phyloP scores from a whole-genome alignment of 92 coral and sea anemone genomes.

The Parazoanthus darwini region DNA sequence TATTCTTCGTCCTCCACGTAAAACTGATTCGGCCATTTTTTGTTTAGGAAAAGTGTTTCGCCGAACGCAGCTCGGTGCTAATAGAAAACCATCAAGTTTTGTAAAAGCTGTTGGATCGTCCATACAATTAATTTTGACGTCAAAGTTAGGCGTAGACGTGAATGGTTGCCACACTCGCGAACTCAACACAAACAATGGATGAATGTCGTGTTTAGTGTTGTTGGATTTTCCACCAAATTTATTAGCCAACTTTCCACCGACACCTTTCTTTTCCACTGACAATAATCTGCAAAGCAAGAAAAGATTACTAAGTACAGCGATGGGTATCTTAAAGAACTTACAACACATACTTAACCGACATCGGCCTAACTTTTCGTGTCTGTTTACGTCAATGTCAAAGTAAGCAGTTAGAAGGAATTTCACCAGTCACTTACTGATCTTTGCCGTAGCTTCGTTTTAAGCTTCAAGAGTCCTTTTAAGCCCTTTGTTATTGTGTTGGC shows the following conservation, averaged over 20 bases:
- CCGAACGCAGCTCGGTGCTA: background rate
- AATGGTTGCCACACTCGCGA: background rate
- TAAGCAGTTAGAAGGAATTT: background rate
- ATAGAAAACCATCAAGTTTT: background rate
- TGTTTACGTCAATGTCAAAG: background rate
- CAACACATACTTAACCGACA: background rate
- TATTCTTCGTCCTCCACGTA: conserved; percentile 40
- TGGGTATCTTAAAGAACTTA: background rate
- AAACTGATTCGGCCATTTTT: background rate
- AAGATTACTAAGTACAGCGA: too few species aligned
- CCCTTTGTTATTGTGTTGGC: background rate
- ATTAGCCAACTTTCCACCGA: background rate
- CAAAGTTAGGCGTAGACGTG: too few species aligned
- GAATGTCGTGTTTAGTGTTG: background rate
- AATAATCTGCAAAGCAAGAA: background rate
- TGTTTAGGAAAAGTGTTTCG: background rate
- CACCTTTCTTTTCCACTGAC: background rate
- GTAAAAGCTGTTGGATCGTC: background rate
- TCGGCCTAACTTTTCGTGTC: background rate
- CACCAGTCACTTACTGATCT: background rate
- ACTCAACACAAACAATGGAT: background rate
- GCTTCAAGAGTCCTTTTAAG: background rate
- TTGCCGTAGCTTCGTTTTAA: conserved; percentile 6
- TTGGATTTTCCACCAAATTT: background rate
- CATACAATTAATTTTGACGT: background rate